These are phyloP conservation scores for Catostylus mosaicus DNA, from an alignment of 30 jellyfish, hydroid and myxozoan genomes.

Conservation along the genomic window DNA sequence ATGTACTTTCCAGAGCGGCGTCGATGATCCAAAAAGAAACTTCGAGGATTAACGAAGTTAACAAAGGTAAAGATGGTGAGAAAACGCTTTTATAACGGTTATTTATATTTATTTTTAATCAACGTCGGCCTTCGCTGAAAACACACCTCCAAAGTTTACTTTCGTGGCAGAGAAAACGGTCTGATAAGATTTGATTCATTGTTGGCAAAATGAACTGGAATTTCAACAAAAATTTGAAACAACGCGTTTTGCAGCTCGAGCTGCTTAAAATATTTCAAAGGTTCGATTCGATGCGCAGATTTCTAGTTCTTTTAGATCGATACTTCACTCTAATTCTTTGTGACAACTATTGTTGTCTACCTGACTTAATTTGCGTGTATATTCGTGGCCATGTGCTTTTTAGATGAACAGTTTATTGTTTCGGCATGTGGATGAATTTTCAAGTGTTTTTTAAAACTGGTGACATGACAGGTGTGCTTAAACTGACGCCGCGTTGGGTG, in stretches of 20 bases:
- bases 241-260: no score
- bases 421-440: constrained; percentile 55
- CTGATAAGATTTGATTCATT: no score
- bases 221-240: no score
- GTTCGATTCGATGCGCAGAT: no score
- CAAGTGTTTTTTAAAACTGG: constrained; percentile 1
- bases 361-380: background rate
- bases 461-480: constrained; percentile 36
- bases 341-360: background rate
- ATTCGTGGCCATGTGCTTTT: constrained; percentile 63
- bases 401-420: constrained; percentile 30
- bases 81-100: background rate
- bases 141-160: no score
- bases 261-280: no score
- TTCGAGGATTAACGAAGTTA: constrained; percentile 21
- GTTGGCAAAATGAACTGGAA: no score
- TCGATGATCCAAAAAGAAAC: constrained; percentile 85
- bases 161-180: no score
- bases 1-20: constrained; percentile 96
- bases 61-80: constrained; percentile 49
- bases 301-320: no score
- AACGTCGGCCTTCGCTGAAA: no score
- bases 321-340: no score
- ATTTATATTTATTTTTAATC: no score
- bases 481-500: constrained; percentile 43